These are phyloP conservation scores for Penaeus monodon DNA, from an alignment of 2,888 invertebrate genomes.

Conservation along the genomic window DNA sequence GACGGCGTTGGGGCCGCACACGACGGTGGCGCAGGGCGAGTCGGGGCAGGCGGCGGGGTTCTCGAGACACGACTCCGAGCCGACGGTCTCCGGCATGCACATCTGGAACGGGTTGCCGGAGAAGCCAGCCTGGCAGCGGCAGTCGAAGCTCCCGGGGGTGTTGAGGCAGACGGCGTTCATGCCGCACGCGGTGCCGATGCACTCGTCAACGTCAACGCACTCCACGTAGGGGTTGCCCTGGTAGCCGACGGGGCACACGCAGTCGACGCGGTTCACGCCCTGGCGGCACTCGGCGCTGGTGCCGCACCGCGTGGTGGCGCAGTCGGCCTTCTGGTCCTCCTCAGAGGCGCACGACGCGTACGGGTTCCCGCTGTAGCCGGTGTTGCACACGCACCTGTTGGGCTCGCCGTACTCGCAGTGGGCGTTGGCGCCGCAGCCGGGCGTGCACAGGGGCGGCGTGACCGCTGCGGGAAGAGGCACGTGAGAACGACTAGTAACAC, in stretches of 20 bases:
- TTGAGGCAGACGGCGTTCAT: conserved; percentile 89
- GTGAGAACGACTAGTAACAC: too few relatives aligned
- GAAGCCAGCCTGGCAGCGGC: conserved; percentile 84
- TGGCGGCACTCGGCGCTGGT: conserved; percentile 84
- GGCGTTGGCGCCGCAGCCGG: conserved; percentile 84
- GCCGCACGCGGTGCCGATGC: conserved; percentile 70
- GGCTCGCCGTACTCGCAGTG: conserved; percentile 84
- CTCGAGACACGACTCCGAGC: conserved; percentile 44
- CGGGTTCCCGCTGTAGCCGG: conserved; percentile 88
- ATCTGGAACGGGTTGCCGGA: conserved; percentile 89
- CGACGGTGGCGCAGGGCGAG: conserved; percentile 72
- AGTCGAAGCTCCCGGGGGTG: conserved; percentile 88
- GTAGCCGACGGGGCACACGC: conserved; percentile 85
- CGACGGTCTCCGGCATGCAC: conserved; percentile 73
- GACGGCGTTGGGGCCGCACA: conserved; percentile 85
- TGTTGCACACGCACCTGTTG: conserved; percentile 81
- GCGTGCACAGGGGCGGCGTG: conserved; percentile 82
- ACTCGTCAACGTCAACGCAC: conserved; percentile 73
- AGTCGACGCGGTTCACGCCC: conserved; percentile 80
- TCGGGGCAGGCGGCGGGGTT: conserved; percentile 59
- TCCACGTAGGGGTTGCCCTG: conserved; percentile 88
- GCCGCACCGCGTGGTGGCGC: conserved; percentile 82
- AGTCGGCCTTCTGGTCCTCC: conserved; percentile 78
- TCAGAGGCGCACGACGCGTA: conserved; percentile 84
- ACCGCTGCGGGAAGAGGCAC: conserved; percentile 76